phyloP scores from a whole-genome alignment of 1,140 invertebrate genomes.

The Euura lappo region DNA sequence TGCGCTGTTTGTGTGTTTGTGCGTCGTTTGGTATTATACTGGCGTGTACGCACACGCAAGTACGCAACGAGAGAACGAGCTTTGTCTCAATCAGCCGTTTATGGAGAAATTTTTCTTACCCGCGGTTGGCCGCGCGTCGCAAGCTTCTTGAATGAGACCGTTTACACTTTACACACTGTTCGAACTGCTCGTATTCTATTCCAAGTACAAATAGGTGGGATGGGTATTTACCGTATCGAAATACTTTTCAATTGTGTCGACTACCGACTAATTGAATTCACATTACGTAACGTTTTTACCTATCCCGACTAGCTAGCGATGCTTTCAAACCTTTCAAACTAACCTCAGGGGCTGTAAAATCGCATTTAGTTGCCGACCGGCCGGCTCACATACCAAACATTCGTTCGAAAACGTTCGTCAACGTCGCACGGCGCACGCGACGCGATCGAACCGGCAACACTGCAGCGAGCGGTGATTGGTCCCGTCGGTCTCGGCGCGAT shows the following conservation, averaged over 20 bases:
- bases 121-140: background rate
- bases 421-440: background rate
- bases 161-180: no score
- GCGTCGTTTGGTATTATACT: background rate
- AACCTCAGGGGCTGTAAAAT: no score
- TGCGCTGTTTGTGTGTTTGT: no score
- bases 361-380: no score
- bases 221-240: no score
- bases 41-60: background rate
- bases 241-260: background rate
- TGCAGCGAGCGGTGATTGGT: background rate
- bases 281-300: background rate
- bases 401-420: background rate
- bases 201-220: no score
- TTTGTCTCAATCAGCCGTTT: background rate
- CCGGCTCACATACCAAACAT: no score
- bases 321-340: no score
- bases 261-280: background rate
- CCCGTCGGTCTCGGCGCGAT: no score
- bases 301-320: no score
- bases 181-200: no score
- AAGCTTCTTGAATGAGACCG: background rate
- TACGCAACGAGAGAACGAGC: background rate
- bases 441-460: background rate
- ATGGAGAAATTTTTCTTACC: slow-evolving; percentile 3